Conservation (phyloP, 2,888 invertebrate genomes). For the Poecilus cupreus region DNA sequence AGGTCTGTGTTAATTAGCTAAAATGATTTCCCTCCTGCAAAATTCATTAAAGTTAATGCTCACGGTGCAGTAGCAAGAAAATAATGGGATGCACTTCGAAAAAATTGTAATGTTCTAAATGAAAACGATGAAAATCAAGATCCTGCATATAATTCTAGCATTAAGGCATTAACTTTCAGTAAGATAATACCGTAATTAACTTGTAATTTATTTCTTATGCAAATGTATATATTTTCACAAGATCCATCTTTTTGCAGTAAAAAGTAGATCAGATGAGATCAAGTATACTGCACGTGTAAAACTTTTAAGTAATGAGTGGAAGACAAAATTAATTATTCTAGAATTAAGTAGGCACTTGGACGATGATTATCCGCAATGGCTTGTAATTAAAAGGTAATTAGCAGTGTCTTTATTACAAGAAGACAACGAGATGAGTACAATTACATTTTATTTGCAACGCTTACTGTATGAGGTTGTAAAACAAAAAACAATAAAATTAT, state of each 20-base stretch:
- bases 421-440: constrained; percentile 26
- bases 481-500: no score
- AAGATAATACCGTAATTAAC: constrained; percentile 31
- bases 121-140: constrained; percentile 5
- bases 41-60: background rate
- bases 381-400: constrained; percentile 55
- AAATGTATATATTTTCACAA: constrained; percentile 28
- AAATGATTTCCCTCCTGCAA: background rate
- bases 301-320: constrained; percentile 41
- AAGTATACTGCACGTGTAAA: constrained; percentile 37
- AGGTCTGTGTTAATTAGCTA: background rate
- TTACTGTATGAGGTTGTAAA: no score
- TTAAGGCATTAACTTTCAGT: background rate
- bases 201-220: constrained; percentile 36
- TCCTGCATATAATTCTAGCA: background rate
- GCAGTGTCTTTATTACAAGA: constrained; percentile 35
- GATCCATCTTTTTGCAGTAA: background rate
- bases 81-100: background rate
- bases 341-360: constrained; percentile 40
- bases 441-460: background rate
- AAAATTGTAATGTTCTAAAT: constrained; percentile 8
- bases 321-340: constrained; percentile 43
- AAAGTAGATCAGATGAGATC: background rate
- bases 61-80: constrained; percentile 22
- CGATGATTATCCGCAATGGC: constrained; percentile 39